phyloP scores from a whole-genome alignment of 2,113 vertebrate genomes.

The Sitta europaea region DNA sequence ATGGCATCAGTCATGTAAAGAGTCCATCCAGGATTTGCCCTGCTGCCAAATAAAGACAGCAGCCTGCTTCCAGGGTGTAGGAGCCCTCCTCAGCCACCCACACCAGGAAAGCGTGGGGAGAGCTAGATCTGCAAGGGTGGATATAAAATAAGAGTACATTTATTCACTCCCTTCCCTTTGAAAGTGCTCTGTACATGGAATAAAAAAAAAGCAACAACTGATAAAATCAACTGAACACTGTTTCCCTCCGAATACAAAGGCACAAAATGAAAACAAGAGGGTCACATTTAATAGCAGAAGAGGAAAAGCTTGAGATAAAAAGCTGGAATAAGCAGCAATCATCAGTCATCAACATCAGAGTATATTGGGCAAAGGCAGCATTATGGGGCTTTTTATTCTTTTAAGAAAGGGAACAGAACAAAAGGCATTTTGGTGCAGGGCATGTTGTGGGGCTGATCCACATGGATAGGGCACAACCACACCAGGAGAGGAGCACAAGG shows the following conservation, averaged over 20 bases:
- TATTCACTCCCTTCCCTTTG: not conserved
- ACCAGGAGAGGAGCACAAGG: not conserved
- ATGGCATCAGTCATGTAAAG: not conserved
- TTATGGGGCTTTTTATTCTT: not conserved
- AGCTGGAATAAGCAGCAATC: not conserved
- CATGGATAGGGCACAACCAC: fast-evolving
- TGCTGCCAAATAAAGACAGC: not conserved
- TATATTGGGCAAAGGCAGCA: not conserved
- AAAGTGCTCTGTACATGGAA: not conserved
- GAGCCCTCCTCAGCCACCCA: not conserved
- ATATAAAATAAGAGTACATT: fast-evolving
- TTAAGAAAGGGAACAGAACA: not conserved
- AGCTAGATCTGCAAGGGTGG: not conserved
- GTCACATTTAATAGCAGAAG: not conserved
- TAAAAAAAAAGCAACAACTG: not conserved
- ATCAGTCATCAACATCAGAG: constrained; percentile 11
- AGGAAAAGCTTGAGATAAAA: constrained; percentile 12
- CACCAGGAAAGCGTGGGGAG: fast-evolving
- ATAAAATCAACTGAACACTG: not conserved
- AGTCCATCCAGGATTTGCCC: not conserved
- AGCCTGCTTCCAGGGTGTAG: not conserved
- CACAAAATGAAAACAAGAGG: not conserved
- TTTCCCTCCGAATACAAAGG: not conserved
- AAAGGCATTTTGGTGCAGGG: not conserved
- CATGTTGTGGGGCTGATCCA: not conserved